Evolutionary conservation across 2,888 invertebrate species (phyloP), one percentile per base, ranked within the genome.

Genomic region (Andricus curvator): DNA sequence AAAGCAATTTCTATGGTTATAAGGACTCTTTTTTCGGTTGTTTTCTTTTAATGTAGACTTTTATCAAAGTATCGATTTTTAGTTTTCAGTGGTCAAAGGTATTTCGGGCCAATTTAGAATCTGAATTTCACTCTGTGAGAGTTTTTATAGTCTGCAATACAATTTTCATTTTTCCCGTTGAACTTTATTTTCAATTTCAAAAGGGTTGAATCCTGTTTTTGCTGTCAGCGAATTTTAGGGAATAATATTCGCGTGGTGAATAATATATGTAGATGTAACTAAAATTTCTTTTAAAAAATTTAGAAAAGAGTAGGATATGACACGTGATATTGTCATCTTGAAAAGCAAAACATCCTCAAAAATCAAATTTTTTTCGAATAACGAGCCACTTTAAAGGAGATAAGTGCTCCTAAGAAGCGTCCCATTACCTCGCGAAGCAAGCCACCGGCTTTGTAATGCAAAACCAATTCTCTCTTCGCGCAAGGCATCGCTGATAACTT

Each of bases 391-490:
- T 70, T 51, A 51, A 20, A 70, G 20, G 17, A 51, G 80, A 84
- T 84, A 84, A 84, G 78, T 80, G 79, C 79, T 70, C 66, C 77
- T 81, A 82, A 81, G 80, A 80, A 83, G 79, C 80, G 70, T 81
- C 79, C 79, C 78, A 82, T 84, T 84, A 84, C 81, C 80, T 78
- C 74, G 78, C 78, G 78, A 82, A 81, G 82, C 17, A 48, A 48
- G 48, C 17, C 17, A 17, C 76, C 80, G 81, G 77, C 83, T 83
- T 83, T 83, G 83, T 83, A 82, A 83, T 83, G 83, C 77, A 83
- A 83, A 83, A 83, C 82, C 83, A 79, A 83, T 83, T 80, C 79
- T 78, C 79, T 68, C 78, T 82, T 41, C 64, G 51, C 44, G 64
- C 29, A 62, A 44, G 37, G 81, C 68, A 65, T 78, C 70, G 74